Base-by-base conservation (phyloP, 2,888 invertebrate species). In the Pterobdella sp. region DNA sequence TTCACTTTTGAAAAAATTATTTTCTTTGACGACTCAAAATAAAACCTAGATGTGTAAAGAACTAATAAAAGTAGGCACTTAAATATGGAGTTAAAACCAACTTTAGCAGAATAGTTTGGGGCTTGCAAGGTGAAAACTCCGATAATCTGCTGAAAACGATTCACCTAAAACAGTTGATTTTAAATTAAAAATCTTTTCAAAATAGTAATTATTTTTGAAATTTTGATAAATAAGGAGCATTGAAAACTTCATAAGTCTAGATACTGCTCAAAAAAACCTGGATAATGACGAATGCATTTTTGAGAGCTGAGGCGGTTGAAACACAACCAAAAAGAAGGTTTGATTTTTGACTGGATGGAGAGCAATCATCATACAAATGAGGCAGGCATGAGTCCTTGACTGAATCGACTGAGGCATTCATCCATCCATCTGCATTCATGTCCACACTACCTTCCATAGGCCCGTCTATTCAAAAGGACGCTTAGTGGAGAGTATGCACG, bases 61-160 rank as follows among this genome's bases (percentile, higher is more conserved):
- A n/a, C n/a, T n/a, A n/a, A n/a, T n/a, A n/a, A n/a, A n/a, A n/a
- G n/a, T n/a, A n/a, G n/a, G n/a, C n/a, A n/a, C n/a, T n/a, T n/a
- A n/a, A n/a, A n/a, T n/a, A n/a, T n/a, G n/a, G n/a, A n/a, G n/a
- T n/a, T 14, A 22, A 56, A 4, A 26, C 77, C 72, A 79, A 85
- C 86, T 82, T 86, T 86, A 32, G 81, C 80, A 1, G 79, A 74
- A 70, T 85, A 85, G 70, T 80, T 82, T 1, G 82, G 78, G 0
- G 85, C 84, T 77, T 86, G 86, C 22, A 86, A 78, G 0, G 85
- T 85, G 78, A 82, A 85, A 35, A 85, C 84, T 4, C 84, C 84
- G 64, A 85, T 83, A 34, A 86, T 84, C 76, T 86, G 86, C 73
- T 85, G 85, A 76, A 85, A 86, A 34, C 85, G 78, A 68, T 84